Percentiles rank a stretch among this genome's conserved stretches.
These are phyloP conservation scores for Capreolus pygargus DNA, from an alignment of 2,113 vertebrate species.

Conservation along the genomic window DNA sequence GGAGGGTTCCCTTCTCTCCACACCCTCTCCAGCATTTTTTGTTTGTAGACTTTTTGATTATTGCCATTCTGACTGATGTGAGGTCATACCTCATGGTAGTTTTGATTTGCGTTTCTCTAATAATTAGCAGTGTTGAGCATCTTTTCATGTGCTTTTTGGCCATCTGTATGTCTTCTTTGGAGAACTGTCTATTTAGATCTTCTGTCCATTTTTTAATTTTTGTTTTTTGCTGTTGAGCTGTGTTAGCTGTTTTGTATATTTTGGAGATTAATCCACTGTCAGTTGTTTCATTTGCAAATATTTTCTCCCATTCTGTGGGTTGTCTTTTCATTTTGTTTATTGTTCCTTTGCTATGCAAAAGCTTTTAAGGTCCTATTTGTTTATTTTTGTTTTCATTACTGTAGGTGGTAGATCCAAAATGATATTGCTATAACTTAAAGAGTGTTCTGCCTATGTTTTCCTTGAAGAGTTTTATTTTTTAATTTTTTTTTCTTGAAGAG, in stretches of 20 bases:
- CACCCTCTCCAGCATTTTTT: neutral
- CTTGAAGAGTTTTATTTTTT: neutral
- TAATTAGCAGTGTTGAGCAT: neutral
- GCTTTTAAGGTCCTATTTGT: neutral
- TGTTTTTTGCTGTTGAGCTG: neutral
- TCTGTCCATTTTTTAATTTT: neutral
- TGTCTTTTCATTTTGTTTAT: neutral
- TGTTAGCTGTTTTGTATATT: neutral
- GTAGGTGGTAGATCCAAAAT: neutral
- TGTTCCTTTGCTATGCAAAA: neutral
- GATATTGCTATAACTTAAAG: neutral
- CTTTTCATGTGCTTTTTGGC: neutral
- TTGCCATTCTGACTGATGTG: neutral
- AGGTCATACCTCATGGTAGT: neutral
- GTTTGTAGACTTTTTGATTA: neutral
- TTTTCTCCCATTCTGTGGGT: neutral
- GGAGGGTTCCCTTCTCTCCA: neutral
- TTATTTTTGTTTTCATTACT: neutral
- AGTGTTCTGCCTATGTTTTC: neutral
- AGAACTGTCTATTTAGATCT: neutral
- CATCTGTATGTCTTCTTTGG: neutral
- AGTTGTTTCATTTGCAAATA: neutral
- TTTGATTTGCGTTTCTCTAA: neutral
- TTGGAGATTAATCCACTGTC: neutral
- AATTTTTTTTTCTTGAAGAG: neutral